Evolutionary conservation across 2,888 invertebrate genomes (phyloP).

Genomic region (Drosophila planitibia): DNA sequence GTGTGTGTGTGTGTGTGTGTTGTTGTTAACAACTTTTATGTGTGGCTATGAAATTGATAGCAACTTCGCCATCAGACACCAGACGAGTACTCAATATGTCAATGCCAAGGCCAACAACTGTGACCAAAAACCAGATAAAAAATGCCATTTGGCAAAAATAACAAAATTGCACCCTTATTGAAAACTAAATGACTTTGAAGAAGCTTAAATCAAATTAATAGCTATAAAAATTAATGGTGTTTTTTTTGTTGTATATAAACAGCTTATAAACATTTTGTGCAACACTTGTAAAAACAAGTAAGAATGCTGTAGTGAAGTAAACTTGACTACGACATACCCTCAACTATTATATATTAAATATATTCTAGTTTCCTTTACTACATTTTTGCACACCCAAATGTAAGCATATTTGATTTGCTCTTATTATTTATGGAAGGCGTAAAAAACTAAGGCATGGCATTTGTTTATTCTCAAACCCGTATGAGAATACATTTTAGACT

Average conservation of each 20-base stretch:
- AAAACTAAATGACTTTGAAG: constrained; percentile 23
- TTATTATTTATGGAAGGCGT: no score
- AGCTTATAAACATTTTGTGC: not conserved
- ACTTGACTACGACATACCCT: not conserved
- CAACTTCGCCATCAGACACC: not conserved
- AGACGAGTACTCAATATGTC: constrained; percentile 18
- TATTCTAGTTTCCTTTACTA: not conserved
- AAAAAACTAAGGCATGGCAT: no score
- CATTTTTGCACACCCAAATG: not conserved
- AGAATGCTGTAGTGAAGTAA: not conserved
- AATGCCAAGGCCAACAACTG: constrained; percentile 41
- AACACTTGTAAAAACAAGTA: not conserved
- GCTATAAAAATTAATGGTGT: not conserved
- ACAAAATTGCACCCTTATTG: not conserved
- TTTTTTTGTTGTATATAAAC: not conserved
- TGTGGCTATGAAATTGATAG: constrained; percentile 39
- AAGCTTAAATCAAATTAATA: constrained; percentile 6
- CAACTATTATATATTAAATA: no score
- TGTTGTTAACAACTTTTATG: constrained; percentile 19
- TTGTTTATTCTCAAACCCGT: not conserved
- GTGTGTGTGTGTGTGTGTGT: not conserved
- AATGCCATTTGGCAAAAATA: not conserved
- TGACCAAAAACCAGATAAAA: constrained; percentile 20
- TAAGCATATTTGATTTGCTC: not conserved
- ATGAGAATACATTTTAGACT: not conserved